These are phyloP conservation scores for Holacanthus passer DNA, from an alignment of 2,113 vertebrate genomes.

Conservation along the genomic window DNA sequence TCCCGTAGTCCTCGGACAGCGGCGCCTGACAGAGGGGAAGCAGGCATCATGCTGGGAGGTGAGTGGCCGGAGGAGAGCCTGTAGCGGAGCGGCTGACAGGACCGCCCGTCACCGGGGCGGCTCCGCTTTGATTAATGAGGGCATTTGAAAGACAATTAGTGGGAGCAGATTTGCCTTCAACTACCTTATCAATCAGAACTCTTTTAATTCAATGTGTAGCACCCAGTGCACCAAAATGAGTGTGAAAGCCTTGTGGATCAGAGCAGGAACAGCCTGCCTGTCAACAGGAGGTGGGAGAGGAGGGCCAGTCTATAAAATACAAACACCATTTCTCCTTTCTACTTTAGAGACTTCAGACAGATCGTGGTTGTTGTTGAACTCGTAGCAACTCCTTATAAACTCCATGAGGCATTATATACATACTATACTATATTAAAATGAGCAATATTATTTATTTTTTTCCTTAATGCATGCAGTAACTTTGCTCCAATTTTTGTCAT, in stretches of 20 bases:
- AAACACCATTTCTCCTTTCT: constrained; percentile 18
- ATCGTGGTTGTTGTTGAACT: constrained; percentile 39
- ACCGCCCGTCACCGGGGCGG: constrained; percentile 84
- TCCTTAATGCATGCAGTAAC: neutral
- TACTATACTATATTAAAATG: neutral
- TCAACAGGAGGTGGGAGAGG: constrained; percentile 67
- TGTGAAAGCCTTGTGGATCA: constrained; percentile 79
- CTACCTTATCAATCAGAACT: constrained; percentile 94
- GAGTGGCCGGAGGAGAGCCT: constrained; percentile 82
- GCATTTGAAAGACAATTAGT: constrained; percentile 99
- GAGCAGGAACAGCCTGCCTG: constrained; percentile 69
- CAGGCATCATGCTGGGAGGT: constrained; percentile 90
- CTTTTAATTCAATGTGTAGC: constrained; percentile 87
- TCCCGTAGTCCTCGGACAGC: constrained; percentile 83
- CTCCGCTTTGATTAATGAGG: constrained; percentile 96
- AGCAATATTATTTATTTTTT: neutral
- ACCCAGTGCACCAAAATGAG: constrained; percentile 80
- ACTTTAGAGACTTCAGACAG: constrained; percentile 22
- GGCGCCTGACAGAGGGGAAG: constrained; percentile 80
- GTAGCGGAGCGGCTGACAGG: constrained; percentile 86
- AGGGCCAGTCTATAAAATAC: constrained; percentile 52
- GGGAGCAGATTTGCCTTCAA: constrained; percentile 94
- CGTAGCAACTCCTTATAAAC: constrained; percentile 21
- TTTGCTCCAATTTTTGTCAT: too few relatives aligned
- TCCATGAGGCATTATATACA: neutral